A percentile compares a stretch with the other conserved stretches of the same genome.
Conservation (phyloP, 2,113 vertebrate genomes). For the Poicephalus gulielmi region DNA sequence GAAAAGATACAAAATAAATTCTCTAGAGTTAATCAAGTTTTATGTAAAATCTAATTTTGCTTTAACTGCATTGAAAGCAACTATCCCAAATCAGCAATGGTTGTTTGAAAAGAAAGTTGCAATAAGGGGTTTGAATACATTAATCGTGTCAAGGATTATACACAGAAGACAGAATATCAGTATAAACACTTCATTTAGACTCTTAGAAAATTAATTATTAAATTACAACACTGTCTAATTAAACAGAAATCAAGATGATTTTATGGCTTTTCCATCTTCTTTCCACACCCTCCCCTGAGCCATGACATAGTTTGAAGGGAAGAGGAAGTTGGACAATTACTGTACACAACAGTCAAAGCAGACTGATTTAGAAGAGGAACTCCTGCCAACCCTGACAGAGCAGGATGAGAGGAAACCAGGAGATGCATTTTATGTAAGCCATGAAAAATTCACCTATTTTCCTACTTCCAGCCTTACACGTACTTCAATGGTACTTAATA, state of each 20-base stretch:
- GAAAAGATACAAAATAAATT: background rate
- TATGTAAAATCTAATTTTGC: background rate
- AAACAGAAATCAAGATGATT: background rate
- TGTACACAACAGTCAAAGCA: constrained; percentile 7
- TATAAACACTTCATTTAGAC: background rate
- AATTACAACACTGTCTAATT: background rate
- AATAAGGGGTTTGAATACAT: background rate
- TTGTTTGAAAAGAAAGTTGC: background rate
- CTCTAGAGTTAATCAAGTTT: background rate
- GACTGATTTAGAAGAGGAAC: constrained; percentile 18
- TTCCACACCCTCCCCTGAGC: constrained; percentile 5
- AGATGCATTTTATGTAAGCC: background rate
- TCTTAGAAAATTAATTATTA: background rate
- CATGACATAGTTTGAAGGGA: background rate
- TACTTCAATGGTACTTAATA: background rate
- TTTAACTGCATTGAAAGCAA: background rate
- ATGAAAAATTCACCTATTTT: background rate
- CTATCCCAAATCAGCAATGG: background rate
- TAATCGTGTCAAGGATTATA: background rate
- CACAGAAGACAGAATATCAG: background rate
- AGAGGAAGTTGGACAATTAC: background rate
- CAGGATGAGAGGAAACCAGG: background rate
- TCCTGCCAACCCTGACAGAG: constrained; percentile 18
- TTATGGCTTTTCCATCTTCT: constrained; percentile 24
- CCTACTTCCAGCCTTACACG: background rate